These are phyloP conservation scores for Drosophila parabipectinata DNA, from an alignment of 1,140 invertebrate genomes.

Conservation along the genomic window DNA sequence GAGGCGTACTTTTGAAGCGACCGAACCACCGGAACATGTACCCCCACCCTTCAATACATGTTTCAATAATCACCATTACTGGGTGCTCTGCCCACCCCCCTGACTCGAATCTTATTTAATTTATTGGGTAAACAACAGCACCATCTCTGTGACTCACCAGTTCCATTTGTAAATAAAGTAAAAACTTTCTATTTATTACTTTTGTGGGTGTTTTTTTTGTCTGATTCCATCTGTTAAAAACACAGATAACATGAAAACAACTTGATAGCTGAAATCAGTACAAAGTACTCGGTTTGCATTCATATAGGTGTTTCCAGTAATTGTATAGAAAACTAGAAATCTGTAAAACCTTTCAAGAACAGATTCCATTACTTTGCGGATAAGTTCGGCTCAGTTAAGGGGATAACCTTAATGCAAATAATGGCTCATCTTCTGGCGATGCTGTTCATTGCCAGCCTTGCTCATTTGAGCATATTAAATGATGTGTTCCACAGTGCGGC, in stretches of 20 bases:
- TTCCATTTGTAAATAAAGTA: slow-evolving; percentile 35
- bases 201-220: slow-evolving; percentile 8
- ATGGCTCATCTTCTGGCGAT: slow-evolving; percentile 7
- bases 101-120: slow-evolving; percentile 35
- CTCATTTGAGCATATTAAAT: slow-evolving; percentile 51
- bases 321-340: background rate
- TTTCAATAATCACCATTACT: slow-evolving; percentile 32
- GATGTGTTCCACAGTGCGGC: slow-evolving; percentile 23
- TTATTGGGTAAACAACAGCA: slow-evolving; percentile 27
- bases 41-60: slow-evolving; percentile 1
- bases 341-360: background rate
- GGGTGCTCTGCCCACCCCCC: background rate
- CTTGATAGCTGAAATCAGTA: slow-evolving; percentile 11
- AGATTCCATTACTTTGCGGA: background rate
- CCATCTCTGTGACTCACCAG: slow-evolving; percentile 22
- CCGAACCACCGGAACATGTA: slow-evolving; percentile 1
- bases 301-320: background rate
- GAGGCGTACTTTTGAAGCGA: slow-evolving; percentile 62
- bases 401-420: slow-evolving; percentile 26
- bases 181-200: slow-evolving; percentile 23
- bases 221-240: background rate
- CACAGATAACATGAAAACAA: slow-evolving; percentile 1
- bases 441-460: slow-evolving; percentile 18
- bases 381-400: background rate
- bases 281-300: background rate